These are phyloP conservation scores for Megaptera novaeangliae DNA, from an alignment of 2,113 vertebrate genomes.

Conservation along the genomic window DNA sequence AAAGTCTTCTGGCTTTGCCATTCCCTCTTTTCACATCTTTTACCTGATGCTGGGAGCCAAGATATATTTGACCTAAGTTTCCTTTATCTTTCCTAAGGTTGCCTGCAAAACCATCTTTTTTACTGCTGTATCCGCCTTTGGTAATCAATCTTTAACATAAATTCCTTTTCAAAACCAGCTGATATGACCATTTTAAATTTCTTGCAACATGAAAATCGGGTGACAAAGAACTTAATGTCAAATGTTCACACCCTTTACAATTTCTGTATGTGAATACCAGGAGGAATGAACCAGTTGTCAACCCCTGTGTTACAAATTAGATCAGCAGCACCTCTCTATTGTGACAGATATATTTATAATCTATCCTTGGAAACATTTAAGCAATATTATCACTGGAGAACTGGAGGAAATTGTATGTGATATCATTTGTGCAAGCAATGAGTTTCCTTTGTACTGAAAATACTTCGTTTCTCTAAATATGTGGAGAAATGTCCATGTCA, in stretches of 20 bases:
- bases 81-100: neutral
- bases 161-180: neutral
- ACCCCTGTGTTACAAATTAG: neutral
- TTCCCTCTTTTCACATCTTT: neutral
- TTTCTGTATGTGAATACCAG: neutral
- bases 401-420: neutral
- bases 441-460: neutral
- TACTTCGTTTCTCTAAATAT: constrained; percentile 27
- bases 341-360: neutral
- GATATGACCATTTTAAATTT: neutral
- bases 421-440: neutral
- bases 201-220: neutral
- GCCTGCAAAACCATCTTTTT: neutral
- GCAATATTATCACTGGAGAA: neutral
- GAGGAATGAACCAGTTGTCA: neutral
- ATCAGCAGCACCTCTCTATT: neutral
- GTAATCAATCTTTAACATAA: neutral
- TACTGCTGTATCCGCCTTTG: neutral
- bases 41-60: neutral
- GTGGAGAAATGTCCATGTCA: neutral
- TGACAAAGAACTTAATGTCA: neutral
- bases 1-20: neutral
- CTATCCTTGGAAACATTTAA: neutral
- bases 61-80: neutral
- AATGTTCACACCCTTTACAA: neutral